Base-by-base conservation (phyloP, 1,140 invertebrate species). In the Wasmannia auropunctata region DNA sequence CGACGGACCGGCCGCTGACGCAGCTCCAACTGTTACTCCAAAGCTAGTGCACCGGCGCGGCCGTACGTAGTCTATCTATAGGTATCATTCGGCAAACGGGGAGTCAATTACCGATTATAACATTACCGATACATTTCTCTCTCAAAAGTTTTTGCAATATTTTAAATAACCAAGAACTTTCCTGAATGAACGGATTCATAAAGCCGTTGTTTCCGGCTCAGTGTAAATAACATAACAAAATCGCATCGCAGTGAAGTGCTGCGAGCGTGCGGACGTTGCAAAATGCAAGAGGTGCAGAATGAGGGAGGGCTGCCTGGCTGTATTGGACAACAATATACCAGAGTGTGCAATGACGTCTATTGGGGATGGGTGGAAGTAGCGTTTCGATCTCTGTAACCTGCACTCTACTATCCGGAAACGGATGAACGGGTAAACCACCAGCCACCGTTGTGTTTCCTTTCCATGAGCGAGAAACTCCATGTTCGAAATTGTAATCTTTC, bases 341-440 rank as follows among this genome's bases (percentile, higher is more conserved):
- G 11, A n/a, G 40, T 51, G 43, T 67, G 70, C 86, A 91, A 91
- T 86, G 87, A 86, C 77, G 75, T 91, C 76, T 85, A 81, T 88
- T 49, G 83, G 46, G 14, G 14, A n/a, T 10, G 25, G 49, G 56
- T 60, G 70, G 22, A 46, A 69, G 62, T 75, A 31, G 40, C 63
- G 83, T 88, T 81, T 81, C 75, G n/a, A 91, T 60, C 51, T 40
- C n/a, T n/a, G n/a, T n/a, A n/a, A n/a, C n/a, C n/a, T n/a, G 74
- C 75, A 46, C 56, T 72, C 91, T 91, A 86, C 89, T 80, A 75
- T 37, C 86, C 90, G 90, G 90, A 91, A 91, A 86, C 72, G 79
- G 28, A 77, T 85, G 69, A 86, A 86, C 86, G 40, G 37, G 69
- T 56, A 67, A 54, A 37, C 77, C 88, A 87, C 87, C 90, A 77